Evolutionary conservation across 2,113 vertebrate genomes (phyloP).

Genomic region (Gnathonemus longibarbis): DNA sequence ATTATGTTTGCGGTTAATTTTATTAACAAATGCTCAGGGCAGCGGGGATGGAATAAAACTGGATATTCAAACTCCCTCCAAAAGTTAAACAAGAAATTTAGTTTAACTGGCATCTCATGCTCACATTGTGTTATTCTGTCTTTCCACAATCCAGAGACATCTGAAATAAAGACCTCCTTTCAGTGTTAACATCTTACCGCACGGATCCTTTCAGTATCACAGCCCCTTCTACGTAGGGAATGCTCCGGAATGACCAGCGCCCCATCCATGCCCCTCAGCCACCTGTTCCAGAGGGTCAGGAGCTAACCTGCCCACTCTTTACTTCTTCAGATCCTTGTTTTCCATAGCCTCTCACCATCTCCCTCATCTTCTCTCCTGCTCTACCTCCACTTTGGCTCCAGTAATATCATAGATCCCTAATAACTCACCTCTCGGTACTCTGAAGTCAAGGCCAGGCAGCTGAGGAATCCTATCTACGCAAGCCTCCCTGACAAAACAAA

Average conservation of each 20-base stretch:
- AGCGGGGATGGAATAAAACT: not conserved
- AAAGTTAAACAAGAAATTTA: not conserved
- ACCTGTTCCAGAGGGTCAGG: not conserved
- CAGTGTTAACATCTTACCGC: not conserved
- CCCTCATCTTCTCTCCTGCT: conserved; percentile 31
- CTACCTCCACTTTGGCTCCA: conserved; percentile 46
- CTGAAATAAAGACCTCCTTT: not conserved
- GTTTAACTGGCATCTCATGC: not conserved
- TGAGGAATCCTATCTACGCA: conserved; percentile 61
- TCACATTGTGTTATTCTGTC: not conserved
- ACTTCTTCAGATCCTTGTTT: not conserved
- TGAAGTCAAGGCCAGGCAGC: conserved; percentile 65
- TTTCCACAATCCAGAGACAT: not conserved
- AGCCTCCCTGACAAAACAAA: conserved; percentile 49
- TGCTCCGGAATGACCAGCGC: not conserved
- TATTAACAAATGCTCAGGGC: not conserved
- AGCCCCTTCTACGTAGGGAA: not conserved
- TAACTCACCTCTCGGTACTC: conserved; percentile 59
- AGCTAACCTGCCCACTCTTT: not conserved
- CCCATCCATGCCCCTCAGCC: not conserved
- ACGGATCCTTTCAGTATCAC: not conserved
- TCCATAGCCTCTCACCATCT: not conserved
- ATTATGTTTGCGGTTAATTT: not conserved
- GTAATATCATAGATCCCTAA: conserved; percentile 63
- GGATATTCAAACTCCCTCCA: not conserved